Evolutionary conservation across 2,113 vertebrate genomes (phyloP), one percentile per base, ranked within the genome.

Genomic region (Larimichthys polyactis): DNA sequence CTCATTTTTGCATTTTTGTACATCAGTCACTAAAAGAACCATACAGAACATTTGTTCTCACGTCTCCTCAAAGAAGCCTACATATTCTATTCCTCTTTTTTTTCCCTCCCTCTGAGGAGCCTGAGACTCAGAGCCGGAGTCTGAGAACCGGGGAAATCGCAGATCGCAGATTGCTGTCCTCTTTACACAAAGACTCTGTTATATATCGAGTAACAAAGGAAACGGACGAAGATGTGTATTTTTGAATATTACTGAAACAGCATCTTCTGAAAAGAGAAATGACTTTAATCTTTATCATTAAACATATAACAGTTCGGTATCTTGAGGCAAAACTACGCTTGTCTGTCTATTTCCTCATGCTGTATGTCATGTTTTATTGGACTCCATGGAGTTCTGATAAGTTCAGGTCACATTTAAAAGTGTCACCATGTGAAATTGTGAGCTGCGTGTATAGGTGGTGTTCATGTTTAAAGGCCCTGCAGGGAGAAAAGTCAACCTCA

Each of bases 401-500:
- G 22, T 32, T 27, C 43, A 20, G 17, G 3, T 1, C 3, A 16
- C 5, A 6, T 32, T 29, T 6, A 1, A 4, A 4, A 14, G 12
- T 58, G 22, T 22, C 55, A 14, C 17, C 55, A 57, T 22, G 24
- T 15, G 9, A 8, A 51, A 8, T 16, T 17, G 58, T 19, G 27
- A 19, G 14, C 27, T 40, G 32, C 32, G 40, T 63, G 19, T n/a
- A n/a, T n/a, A 36, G 29, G 24, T 11, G 8, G 0, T 60, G 16
- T 3, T 4, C 7, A 5, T 36, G 8, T 40, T 5, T 43, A 63
- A 7, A 40, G 22, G 29, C 2, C 24, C 5, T 15, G 19, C 14
- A 24, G 14, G 3, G 3, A 12, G 6, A 36, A 3, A 1, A 60
- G 5, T 15, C 15, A 27, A 5, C 9, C 93, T 78, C 43, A 95